phyloP scores from a whole-genome alignment of 2,888 invertebrate genomes.

The Schizaphis graminum region DNA sequence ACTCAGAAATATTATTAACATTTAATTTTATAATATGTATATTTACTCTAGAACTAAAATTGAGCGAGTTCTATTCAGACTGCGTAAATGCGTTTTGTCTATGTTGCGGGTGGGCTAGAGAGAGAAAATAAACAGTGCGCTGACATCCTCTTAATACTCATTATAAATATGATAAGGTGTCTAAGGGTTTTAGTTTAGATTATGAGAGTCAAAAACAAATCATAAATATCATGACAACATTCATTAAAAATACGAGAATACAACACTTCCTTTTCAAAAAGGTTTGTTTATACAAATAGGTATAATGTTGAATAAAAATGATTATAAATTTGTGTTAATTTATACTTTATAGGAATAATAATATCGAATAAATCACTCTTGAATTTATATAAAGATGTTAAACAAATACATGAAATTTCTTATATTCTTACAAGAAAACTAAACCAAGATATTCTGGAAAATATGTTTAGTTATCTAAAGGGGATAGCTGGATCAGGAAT shows the following conservation, averaged over 20 bases:
- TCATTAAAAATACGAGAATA: neutral
- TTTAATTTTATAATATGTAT: too few species aligned
- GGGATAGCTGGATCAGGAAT: conserved; percentile 2
- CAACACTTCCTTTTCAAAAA: conserved; percentile 3
- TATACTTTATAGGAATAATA: conserved; percentile 13
- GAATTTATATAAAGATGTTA: neutral
- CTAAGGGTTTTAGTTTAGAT: neutral
- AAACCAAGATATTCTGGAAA: conserved; percentile 19
- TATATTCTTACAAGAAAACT: neutral
- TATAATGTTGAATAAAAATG: neutral
- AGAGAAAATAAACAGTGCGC: too few species aligned
- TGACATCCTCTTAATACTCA: neutral
- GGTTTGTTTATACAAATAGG: neutral
- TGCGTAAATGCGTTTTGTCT: too few species aligned
- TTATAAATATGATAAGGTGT: neutral
- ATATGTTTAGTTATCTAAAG: neutral
- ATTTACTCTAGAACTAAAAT: too few species aligned
- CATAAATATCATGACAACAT: neutral
- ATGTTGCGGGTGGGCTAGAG: too few species aligned
- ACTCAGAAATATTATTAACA: too few species aligned
- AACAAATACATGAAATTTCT: neutral
- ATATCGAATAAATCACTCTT: neutral
- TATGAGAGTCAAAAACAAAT: neutral
- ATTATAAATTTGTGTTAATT: neutral
- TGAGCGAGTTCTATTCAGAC: too few species aligned